Evolutionary conservation across 2,113 vertebrate species (phyloP).

Genomic region (Hippocampus mohnikei): DNA sequence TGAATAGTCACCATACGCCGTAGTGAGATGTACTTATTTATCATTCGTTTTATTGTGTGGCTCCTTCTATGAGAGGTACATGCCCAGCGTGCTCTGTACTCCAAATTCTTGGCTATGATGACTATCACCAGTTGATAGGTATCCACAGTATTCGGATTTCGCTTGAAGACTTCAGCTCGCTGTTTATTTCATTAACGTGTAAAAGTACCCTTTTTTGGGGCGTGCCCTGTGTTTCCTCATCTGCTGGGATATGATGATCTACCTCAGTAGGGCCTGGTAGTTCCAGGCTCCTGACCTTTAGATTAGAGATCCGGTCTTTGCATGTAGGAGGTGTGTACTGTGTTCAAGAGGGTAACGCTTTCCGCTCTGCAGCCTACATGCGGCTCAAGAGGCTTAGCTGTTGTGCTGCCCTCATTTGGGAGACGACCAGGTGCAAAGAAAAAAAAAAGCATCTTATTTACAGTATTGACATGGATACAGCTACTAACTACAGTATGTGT

Average conservation of each 20-base stretch:
- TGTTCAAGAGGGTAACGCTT: background rate
- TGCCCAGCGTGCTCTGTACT: too few species aligned
- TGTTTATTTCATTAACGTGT: background rate
- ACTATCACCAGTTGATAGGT: background rate
- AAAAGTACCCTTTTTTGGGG: too few species aligned
- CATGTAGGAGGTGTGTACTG: background rate
- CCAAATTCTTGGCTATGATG: too few species aligned
- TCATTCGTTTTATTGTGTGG: too few species aligned
- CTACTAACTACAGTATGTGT: too few species aligned
- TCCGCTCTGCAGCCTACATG: slow-evolving; percentile 1
- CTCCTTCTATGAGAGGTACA: too few species aligned
- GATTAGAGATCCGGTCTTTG: background rate
- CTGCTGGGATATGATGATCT: background rate
- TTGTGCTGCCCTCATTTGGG: slow-evolving; percentile 16
- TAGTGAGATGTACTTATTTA: background rate
- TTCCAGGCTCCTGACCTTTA: background rate
- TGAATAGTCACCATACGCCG: background rate
- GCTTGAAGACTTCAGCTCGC: background rate
- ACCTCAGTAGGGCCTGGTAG: background rate
- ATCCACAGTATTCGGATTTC: background rate
- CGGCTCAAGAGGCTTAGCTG: slow-evolving; percentile 37
- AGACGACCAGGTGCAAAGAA: too few species aligned
- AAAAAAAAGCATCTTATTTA: too few species aligned
- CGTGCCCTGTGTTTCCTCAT: background rate
- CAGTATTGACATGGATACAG: too few species aligned